Evolutionary conservation across 2,888 invertebrate genomes (phyloP), one percentile per base, ranked within the genome.

Genomic region (Eupithecia inturbata): DNA sequence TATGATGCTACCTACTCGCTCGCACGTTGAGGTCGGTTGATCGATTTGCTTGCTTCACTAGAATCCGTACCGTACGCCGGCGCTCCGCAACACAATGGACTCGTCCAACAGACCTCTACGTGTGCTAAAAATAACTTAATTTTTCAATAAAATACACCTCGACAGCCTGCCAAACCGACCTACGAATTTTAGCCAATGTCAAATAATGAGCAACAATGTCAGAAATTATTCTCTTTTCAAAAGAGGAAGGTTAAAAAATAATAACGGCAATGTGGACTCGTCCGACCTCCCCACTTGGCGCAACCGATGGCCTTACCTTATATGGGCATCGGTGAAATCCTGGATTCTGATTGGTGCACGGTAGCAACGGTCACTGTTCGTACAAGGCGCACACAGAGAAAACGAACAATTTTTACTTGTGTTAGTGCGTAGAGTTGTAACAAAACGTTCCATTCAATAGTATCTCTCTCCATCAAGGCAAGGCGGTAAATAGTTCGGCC

Each of bases 311-410:
- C 95, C 95, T 96, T 96, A 96, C 97, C 97, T 96, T 97, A 97
- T 97, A 97, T 96, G 97, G 97, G 96, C 96, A 97, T 96, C 96
- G 95, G 96, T 96, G 95, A 95, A 95, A 95, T 95, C 88, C 92
- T 87, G 95, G 86, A 83, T 88, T 92, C 90, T 94, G 95, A 97
- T 97, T 97, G 97, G 97, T 93, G 79, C 86, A 92, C 88, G 83
- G 82, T 80, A 82, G 84, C 91, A 92, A 94, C 95, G 94, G 94
- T 95, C 91, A 88, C 90, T 89, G 91, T 92, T 87, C 83, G 84
- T 86, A 92, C 85, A 88, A 79, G 81, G 82, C 83, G 80, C 84
- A 84, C 88, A 86, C 88, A 85, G 83, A 83, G 81, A 83, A 76
- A 33, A 80, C 75, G 83, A 78, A 76, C 75, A 80, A 71, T 73